Evolutionary conservation across 2,797 vertebrate species (phyloP).

Genomic region (Gallirallus australis): DNA sequence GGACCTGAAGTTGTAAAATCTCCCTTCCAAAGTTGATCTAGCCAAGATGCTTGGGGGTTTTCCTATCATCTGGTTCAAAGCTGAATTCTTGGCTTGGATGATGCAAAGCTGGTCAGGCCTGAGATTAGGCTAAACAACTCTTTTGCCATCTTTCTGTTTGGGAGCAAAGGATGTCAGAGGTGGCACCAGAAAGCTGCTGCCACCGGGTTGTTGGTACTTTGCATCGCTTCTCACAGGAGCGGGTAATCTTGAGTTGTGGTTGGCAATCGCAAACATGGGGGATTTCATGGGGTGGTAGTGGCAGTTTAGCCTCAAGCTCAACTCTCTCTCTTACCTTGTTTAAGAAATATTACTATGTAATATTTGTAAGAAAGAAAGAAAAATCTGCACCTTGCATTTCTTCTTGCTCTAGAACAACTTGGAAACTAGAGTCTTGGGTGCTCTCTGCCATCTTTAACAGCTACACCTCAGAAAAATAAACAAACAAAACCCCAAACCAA

Average conservation of each 20-base stretch:
- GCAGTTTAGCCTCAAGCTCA: background rate
- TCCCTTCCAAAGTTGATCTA: slow-evolving; percentile 6
- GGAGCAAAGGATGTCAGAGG: background rate
- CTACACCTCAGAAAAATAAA: background rate
- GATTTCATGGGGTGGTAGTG: background rate
- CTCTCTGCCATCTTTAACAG: slow-evolving; percentile 8
- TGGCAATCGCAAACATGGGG: background rate
- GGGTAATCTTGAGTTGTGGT: background rate
- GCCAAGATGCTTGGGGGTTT: background rate
- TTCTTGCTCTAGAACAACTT: slow-evolving; percentile 44
- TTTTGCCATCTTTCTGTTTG: background rate
- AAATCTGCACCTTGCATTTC: background rate
- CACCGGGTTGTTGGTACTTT: background rate
- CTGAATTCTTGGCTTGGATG: background rate
- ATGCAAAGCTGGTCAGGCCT: background rate
- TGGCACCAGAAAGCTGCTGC: background rate
- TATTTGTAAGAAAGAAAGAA: background rate
- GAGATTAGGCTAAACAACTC: background rate
- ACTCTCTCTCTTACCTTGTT: background rate
- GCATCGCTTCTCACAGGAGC: background rate
- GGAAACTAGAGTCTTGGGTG: background rate
- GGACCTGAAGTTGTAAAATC: background rate
- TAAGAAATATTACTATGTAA: background rate
- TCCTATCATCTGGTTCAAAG: background rate
- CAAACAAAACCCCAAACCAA: background rate